phyloP scores from a whole-genome alignment of 2,888 invertebrate species.

The Sinohyriopsis cumingii region DNA sequence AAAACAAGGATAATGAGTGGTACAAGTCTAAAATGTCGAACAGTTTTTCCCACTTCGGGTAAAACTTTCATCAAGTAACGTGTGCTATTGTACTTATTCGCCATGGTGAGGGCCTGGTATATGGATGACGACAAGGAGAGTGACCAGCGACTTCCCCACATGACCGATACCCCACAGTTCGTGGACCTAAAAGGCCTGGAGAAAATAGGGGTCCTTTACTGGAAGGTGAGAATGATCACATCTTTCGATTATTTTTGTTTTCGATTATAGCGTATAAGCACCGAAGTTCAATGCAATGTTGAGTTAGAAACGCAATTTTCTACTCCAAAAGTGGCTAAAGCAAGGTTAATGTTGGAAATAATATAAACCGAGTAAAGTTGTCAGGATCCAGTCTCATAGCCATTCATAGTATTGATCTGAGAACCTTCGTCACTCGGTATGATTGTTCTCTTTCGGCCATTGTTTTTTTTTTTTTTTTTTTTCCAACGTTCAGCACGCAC shows the following conservation, averaged over 20 bases:
- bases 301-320: neutral
- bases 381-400: too few species aligned
- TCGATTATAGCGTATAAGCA: neutral
- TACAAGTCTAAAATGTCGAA: too few species aligned
- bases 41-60: too few species aligned
- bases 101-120: constrained; percentile 91
- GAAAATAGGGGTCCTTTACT: constrained; percentile 90
- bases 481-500: too few species aligned
- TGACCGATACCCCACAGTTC: constrained; percentile 83
- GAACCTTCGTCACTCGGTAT: too few species aligned
- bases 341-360: neutral
- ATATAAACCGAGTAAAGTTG: neutral
- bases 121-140: constrained; percentile 78
- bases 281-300: neutral
- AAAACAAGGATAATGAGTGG: too few species aligned
- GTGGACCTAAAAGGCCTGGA: constrained; percentile 81
- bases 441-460: too few species aligned
- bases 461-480: too few species aligned
- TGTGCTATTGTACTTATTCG: too few species aligned
- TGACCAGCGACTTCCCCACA: constrained; percentile 91
- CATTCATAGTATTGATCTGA: too few species aligned
- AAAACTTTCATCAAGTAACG: too few species aligned
- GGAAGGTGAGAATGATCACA: constrained; percentile 77
- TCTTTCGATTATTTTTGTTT: too few species aligned
- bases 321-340: neutral